Evolutionary conservation across 2,888 invertebrate genomes (phyloP).

Genomic region (Fabriciana adippe): DNA sequence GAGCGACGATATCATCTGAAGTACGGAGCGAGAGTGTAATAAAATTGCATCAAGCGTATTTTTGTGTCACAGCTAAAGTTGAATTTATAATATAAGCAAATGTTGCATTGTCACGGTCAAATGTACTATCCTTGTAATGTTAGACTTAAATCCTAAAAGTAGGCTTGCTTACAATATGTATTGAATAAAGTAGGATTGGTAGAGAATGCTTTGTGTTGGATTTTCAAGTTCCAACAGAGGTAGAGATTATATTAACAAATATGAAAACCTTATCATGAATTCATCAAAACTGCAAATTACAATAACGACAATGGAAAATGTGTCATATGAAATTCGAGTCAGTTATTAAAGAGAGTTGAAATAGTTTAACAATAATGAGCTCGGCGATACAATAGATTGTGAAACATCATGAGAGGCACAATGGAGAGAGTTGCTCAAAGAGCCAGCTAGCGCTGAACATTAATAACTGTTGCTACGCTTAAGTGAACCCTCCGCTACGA

Average conservation of each 20-base stretch:
- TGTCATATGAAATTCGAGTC: slow-evolving; percentile 24
- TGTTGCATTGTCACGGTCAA: slow-evolving; percentile 8
- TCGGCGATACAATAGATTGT: slow-evolving; percentile 69
- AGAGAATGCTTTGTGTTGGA: too few species aligned
- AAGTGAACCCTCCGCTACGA: slow-evolving; percentile 12
- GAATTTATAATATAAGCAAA: slow-evolving; percentile 21
- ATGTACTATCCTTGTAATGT: background rate
- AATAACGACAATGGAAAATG: slow-evolving; percentile 20
- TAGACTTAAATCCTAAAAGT: background rate
- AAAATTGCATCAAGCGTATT: slow-evolving; percentile 36
- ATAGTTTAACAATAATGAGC: slow-evolving; percentile 64
- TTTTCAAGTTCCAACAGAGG: too few species aligned
- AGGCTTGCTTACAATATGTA: background rate
- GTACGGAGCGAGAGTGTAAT: slow-evolving; percentile 44
- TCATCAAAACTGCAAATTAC: slow-evolving; percentile 8
- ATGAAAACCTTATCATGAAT: background rate
- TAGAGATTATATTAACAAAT: too few species aligned
- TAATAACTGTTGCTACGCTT: slow-evolving; percentile 35
- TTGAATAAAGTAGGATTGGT: too few species aligned
- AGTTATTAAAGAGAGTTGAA: slow-evolving; percentile 51
- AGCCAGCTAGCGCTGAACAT: slow-evolving; percentile 41
- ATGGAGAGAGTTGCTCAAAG: slow-evolving; percentile 72
- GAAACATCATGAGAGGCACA: slow-evolving; percentile 68
- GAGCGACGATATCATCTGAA: slow-evolving; percentile 74
- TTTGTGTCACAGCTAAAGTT: slow-evolving; percentile 25